phyloP scores from a whole-genome alignment of 2,797 vertebrate species.

The Rachycentron canadum region DNA sequence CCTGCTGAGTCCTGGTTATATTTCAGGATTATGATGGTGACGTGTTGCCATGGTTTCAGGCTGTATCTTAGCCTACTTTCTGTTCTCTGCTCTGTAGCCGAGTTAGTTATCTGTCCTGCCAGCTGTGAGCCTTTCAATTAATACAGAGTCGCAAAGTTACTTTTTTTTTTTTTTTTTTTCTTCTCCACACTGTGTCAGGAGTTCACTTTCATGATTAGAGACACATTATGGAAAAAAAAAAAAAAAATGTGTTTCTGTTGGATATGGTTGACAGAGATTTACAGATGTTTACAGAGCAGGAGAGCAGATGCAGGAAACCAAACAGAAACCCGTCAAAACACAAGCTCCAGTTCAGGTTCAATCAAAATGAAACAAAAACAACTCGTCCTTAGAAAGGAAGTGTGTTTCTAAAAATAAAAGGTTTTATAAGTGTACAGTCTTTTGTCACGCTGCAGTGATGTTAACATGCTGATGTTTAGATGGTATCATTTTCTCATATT shows the following conservation, averaged over 20 bases:
- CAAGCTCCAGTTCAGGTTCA: not conserved
- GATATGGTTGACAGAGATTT: conserved; percentile 15
- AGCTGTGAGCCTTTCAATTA: conserved; percentile 78
- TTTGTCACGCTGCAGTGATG: not conserved
- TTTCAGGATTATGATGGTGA: conserved; percentile 63
- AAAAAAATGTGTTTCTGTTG: conserved; percentile 21
- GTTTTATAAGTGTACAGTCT: not conserved
- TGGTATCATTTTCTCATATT: too few species aligned
- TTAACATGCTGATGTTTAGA: too few species aligned
- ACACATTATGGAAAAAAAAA: conserved; percentile 43
- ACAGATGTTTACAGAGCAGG: not conserved
- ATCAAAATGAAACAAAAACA: not conserved
- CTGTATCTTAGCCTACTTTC: conserved; percentile 75
- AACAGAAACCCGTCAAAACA: not conserved
- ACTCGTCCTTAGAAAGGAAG: not conserved
- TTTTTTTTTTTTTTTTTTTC: conserved; percentile 39
- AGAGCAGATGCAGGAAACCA: not conserved
- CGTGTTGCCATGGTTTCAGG: conserved; percentile 78
- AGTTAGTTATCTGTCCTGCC: conserved; percentile 73
- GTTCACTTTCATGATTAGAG: conserved; percentile 66
- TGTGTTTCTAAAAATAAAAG: not conserved
- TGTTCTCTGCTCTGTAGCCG: conserved; percentile 50
- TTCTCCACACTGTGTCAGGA: too few species aligned
- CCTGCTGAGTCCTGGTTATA: conserved; percentile 68
- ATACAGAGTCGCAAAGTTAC: conserved; percentile 59